phyloP scores from a whole-genome alignment of 2,888 invertebrate species.

The Allolobophora icterica region DNA sequence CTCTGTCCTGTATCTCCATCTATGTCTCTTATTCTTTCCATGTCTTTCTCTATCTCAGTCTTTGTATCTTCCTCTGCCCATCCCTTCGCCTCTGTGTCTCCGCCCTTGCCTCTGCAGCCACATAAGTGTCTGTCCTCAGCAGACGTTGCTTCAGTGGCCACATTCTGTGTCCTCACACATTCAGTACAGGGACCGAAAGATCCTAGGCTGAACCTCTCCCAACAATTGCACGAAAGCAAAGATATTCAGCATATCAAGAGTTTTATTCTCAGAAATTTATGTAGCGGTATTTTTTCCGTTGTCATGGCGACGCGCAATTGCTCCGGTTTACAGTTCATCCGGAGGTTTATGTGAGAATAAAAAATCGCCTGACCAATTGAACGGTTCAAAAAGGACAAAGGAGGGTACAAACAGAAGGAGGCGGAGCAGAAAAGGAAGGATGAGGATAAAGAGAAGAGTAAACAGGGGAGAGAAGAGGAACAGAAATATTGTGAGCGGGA shows the following conservation, averaged over 20 bases:
- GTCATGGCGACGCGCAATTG: neutral
- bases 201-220: neutral
- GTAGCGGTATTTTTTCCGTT: neutral
- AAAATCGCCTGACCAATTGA: neutral
- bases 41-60: neutral
- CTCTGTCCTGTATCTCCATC: too few relatives aligned
- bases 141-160: too few relatives aligned
- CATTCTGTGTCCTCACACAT: too few relatives aligned
- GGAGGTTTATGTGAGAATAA: neutral
- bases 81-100: neutral
- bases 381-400: neutral
- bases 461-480: too few relatives aligned
- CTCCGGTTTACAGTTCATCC: neutral
- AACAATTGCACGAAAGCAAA: too few relatives aligned
- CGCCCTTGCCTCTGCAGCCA: neutral
- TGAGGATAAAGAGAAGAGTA: too few relatives aligned
- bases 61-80: neutral
- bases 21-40: neutral
- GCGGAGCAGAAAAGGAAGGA: neutral
- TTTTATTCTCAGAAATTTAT: neutral
- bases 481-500: too few relatives aligned
- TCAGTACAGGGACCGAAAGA: neutral
- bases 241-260: neutral
- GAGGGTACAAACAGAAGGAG: neutral
- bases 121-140: neutral